phyloP scores from a whole-genome alignment of 2,113 vertebrate species.

The Tylochromis polylepis region DNA sequence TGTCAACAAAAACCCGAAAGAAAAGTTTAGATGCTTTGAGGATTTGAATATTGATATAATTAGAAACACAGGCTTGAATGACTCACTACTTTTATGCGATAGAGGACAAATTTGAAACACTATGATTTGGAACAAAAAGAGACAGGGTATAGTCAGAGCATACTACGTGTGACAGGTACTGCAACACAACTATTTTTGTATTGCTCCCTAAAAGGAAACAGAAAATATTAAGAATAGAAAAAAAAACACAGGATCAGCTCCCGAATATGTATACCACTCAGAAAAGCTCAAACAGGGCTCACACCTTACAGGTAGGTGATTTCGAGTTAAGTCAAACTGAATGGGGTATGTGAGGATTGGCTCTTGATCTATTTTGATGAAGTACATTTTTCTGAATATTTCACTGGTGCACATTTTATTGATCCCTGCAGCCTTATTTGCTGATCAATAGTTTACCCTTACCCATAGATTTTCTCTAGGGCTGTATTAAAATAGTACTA shows the following conservation, averaged over 20 bases:
- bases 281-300: neutral
- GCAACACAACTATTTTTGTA: neutral
- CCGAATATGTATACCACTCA: neutral
- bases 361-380: neutral
- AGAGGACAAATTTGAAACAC: neutral
- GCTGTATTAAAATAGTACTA: constrained; percentile 18
- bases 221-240: neutral
- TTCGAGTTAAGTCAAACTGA: neutral
- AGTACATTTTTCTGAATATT: neutral
- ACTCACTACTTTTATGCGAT: neutral
- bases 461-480: constrained; percentile 30
- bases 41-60: neutral
- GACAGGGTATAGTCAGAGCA: neutral
- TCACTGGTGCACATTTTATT: constrained; percentile 17
- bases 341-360: neutral
- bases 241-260: neutral
- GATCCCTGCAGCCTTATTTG: constrained; percentile 3
- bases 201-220: neutral
- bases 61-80: neutral
- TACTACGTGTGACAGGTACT: neutral
- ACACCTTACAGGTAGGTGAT: neutral
- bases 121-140: neutral
- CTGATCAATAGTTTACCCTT: constrained; percentile 39
- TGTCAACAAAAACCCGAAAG: neutral
- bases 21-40: neutral